A percentile compares a stretch with the other conserved stretches of the same genome.
These are phyloP conservation scores for Cromileptes altivelis DNA, from an alignment of 2,113 vertebrate genomes.

Conservation along the genomic window DNA sequence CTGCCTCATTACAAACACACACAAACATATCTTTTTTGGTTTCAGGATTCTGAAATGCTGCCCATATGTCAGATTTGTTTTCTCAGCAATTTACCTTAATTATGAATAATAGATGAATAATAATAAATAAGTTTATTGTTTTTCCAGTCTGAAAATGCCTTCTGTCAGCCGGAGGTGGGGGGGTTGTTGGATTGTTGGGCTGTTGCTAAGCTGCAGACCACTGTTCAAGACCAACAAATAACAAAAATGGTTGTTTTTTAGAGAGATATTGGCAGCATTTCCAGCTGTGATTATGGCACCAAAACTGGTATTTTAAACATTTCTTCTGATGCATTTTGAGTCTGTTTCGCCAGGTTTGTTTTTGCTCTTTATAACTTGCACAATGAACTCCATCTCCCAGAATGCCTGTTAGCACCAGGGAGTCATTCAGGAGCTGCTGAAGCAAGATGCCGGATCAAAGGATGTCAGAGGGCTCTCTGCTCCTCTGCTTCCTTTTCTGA, in stretches of 20 bases:
- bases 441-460: background rate
- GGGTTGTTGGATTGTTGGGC: no score
- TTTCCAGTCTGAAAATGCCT: no score
- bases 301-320: no score
- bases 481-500: background rate
- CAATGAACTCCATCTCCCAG: background rate
- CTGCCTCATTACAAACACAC: constrained; percentile 16
- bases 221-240: no score
- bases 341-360: no score
- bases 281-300: no score
- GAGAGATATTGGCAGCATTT: no score
- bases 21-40: background rate
- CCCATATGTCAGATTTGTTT: background rate
- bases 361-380: background rate
- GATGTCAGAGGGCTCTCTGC: background rate
- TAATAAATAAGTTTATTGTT: background rate
- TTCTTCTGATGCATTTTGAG: no score
- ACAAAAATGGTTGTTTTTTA: no score
- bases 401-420: background rate
- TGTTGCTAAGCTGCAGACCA: no score
- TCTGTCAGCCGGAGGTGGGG: no score
- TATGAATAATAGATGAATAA: background rate
- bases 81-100: background rate
- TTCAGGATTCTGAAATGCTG: background rate
- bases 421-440: background rate